Base-by-base conservation (phyloP, 2,797 vertebrate genomes). In the Clarias pachynema region DNA sequence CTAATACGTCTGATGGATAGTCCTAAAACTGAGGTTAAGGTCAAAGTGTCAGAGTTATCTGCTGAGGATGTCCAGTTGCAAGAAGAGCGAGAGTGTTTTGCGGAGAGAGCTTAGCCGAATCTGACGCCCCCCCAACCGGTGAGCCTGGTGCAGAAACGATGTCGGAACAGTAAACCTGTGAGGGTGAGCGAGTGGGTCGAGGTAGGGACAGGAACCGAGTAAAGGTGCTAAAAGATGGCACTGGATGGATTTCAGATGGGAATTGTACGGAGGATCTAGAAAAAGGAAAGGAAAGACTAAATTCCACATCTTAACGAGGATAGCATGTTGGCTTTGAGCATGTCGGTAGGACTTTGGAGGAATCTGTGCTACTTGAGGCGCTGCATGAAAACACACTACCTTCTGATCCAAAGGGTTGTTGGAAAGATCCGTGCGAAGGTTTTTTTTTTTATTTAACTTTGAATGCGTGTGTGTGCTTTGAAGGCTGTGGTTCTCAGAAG, bases 291-390 rank as follows among this genome's bases (percentile, higher is more conserved):
- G 78, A 44, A 69, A 84, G 79, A 89, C 63, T 77, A 87, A 91
- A 89, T 90, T 90, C 91, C 93, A 92, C 91, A 91, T 92, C 92
- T 91, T 92, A 90, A 93, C 85, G 92, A 94, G 91, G 93, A 92
- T 92, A 92, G 93, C 92, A 94, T 94, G 95, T 94, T 95, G 95
- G 94, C 91, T 94, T 92, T 93, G 94, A 95, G 95, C 94, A 96
- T 91, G 95, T 96, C 93, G 94, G 92, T 91, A 92, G 94, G 91
- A 91, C 93, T 93, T 53, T 91, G 91, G 88, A 85, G 91, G 85
- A 91, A 88, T 82, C 89, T 69, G 86, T 62, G 84, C 89, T 84
- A 56, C 34, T 29, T 70, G 49, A 78, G 84, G 84, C 79, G 69
- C 89, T 84, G 82, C 87, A 90, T 82, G 90, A 91, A 91, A 70